phyloP scores from a whole-genome alignment of 2,888 invertebrate genomes.

The Furcula furcula region DNA sequence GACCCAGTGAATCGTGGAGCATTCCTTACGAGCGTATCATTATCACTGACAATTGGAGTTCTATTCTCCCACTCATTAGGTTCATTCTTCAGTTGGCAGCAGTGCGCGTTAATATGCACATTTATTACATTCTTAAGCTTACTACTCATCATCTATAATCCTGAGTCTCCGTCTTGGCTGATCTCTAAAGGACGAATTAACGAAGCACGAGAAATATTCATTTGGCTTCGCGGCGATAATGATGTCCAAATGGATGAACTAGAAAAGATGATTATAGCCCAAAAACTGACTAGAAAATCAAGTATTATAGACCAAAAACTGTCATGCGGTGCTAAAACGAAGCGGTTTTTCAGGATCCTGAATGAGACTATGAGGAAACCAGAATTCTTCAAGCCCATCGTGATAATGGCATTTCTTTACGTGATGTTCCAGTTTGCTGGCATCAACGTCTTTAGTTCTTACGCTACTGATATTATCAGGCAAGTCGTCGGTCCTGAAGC shows the following conservation, averaged over 20 bases:
- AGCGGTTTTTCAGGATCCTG: slow-evolving; percentile 46
- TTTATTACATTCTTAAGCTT: slow-evolving; percentile 74
- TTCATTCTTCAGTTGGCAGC: slow-evolving; percentile 81
- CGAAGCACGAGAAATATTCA: slow-evolving; percentile 80
- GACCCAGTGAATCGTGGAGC: slow-evolving; percentile 83
- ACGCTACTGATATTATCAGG: slow-evolving; percentile 84
- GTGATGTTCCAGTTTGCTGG: slow-evolving; percentile 86
- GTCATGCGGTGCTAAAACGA: slow-evolving; percentile 36
- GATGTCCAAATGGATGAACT: slow-evolving; percentile 65
- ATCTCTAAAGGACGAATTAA: slow-evolving; percentile 78
- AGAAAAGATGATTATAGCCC: slow-evolving; percentile 67
- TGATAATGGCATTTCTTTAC: slow-evolving; percentile 83
- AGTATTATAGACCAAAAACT: slow-evolving; percentile 47
- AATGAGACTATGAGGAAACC: slow-evolving; percentile 58
- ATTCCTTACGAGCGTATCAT: slow-evolving; percentile 81
- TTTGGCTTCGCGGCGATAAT: slow-evolving; percentile 79
- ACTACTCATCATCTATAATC: slow-evolving; percentile 77
- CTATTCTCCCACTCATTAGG: slow-evolving; percentile 84
- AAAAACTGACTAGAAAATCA: slow-evolving; percentile 55
- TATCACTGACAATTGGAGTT: slow-evolving; percentile 84
- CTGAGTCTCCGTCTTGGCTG: slow-evolving; percentile 86
- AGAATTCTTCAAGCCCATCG: slow-evolving; percentile 82
- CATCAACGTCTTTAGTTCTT: slow-evolving; percentile 86
- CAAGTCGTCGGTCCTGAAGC: slow-evolving; percentile 82
- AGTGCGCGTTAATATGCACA: slow-evolving; percentile 76